Evolutionary conservation across 1,140 invertebrate genomes (phyloP), one percentile per base, ranked within the genome.

Genomic region (Armadillidium nasatum): DNA sequence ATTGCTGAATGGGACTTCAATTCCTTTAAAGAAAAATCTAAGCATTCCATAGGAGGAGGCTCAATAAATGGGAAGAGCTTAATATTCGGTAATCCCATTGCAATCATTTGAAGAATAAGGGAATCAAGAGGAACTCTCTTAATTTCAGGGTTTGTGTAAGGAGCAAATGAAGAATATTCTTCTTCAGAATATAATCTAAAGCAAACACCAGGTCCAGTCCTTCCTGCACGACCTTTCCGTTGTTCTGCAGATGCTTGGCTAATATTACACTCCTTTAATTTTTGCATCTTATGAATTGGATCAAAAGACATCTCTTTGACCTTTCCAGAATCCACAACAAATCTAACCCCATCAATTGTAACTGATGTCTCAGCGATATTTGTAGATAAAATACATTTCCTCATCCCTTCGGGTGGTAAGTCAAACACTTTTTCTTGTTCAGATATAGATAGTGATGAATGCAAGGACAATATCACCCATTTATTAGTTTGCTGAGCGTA

Each of bases 321-420:
- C 88, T 96, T 95, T 33, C 94, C 94, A 13, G 95, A 98, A 86
- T 99, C 98, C 7, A 95, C 89, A 2, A 99, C 97, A 87, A 99
- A 99, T 83, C 97, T 87, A 77, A 99, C 93, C 6, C 97, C 97
- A 86, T 99, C 97, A 76, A 99, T 98, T 0, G 98, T 99, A 6
- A 99, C 92, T 7, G 96, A 99, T 0, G 98, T 99, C 87, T 99
- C 98, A 0, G 98, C 97, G 76, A 99, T 99, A 83, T 99, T 99
- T n/a, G 97, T 99, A 0, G 96, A 95, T 2, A 99, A 90, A 78
- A 99, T 96, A 84, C 97, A 99, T 86, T 99, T 99, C 78, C 97
- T 87, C 0, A 96, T 88, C 33, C 95, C 94, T 77, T 96, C 93
- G 21, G 96, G 96, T n/a, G 96, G 89, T 84, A 96, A 94, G 83